Percentiles rank a stretch among this genome's conserved stretches.
Conservation (phyloP, 2,888 invertebrate genomes). For the Antheraea assamensis region DNA sequence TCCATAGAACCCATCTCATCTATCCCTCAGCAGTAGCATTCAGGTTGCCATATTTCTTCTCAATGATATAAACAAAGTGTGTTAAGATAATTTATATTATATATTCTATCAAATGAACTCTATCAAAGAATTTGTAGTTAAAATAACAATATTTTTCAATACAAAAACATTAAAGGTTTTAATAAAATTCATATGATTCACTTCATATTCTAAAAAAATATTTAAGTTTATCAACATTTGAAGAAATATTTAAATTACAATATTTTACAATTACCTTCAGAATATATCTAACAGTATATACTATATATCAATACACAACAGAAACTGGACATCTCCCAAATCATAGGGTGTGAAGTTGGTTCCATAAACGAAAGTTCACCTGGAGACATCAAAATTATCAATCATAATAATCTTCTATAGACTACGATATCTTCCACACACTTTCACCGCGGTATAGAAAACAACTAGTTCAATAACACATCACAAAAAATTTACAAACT, state of each 20-base stretch:
- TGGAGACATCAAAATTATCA: not conserved
- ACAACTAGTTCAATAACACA: conserved; percentile 28
- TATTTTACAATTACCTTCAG: not conserved
- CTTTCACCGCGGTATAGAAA: conserved; percentile 29
- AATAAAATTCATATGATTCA: not conserved
- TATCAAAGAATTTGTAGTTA: too few species aligned
- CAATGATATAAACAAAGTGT: too few species aligned
- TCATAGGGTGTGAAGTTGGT: not conserved
- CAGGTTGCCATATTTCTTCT: too few species aligned
- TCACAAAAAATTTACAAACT: conserved; percentile 17
- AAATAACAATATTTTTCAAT: too few species aligned
- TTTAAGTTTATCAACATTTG: not conserved
- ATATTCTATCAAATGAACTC: too few species aligned
- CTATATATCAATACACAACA: not conserved
- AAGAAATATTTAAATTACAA: not conserved
- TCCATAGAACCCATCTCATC: too few species aligned
- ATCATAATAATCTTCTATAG: not conserved
- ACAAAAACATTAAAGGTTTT: not conserved
- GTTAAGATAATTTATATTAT: too few species aligned
- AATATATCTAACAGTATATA: not conserved
- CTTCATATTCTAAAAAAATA: not conserved
- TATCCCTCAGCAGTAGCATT: too few species aligned
- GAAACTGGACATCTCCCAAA: not conserved
- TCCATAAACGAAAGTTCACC: not conserved
- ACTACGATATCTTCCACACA: conserved; percentile 15